Conservation (phyloP, 2,888 invertebrate genomes). For the Pollenia angustigena region DNA sequence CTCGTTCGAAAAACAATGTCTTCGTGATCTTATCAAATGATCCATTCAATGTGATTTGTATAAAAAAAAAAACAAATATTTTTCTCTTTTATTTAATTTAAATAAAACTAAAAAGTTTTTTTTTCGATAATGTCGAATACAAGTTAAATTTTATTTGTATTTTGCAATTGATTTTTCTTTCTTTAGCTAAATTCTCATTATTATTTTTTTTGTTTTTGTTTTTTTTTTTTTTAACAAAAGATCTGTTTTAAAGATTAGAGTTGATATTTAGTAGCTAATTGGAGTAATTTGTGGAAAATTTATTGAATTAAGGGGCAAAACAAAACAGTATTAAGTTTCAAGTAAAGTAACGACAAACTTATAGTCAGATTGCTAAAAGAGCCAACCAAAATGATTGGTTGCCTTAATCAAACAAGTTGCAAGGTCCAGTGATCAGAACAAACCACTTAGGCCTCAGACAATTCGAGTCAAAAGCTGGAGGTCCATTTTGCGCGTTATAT, state of each 20-base stretch:
- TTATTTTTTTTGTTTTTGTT: constrained; percentile 43
- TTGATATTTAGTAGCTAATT: constrained; percentile 69
- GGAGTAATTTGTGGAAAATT: constrained; percentile 65
- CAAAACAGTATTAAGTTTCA: not conserved
- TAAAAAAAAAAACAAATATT: constrained; percentile 20
- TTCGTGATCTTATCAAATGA: constrained; percentile 74
- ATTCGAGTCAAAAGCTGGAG: too few relatives aligned
- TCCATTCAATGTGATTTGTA: constrained; percentile 71
- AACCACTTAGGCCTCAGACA: too few relatives aligned
- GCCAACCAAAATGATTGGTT: too few relatives aligned
- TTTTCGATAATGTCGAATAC: constrained; percentile 33
- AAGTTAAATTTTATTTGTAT: constrained; percentile 63
- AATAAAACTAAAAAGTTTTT: constrained; percentile 58
- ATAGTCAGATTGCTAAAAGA: too few relatives aligned
- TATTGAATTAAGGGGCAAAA: constrained; percentile 25
- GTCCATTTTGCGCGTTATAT: too few relatives aligned
- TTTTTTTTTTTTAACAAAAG: constrained; percentile 17
- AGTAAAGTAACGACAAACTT: too few relatives aligned
- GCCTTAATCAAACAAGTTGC: too few relatives aligned
- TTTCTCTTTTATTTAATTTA: constrained; percentile 57
- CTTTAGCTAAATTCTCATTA: constrained; percentile 34
- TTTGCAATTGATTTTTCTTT: constrained; percentile 45
- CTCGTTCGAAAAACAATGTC: constrained; percentile 58
- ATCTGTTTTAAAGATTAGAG: constrained; percentile 62
- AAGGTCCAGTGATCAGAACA: too few relatives aligned